Base-by-base conservation (phyloP, 2,113 vertebrate genomes). In the Tetrax tetrax region DNA sequence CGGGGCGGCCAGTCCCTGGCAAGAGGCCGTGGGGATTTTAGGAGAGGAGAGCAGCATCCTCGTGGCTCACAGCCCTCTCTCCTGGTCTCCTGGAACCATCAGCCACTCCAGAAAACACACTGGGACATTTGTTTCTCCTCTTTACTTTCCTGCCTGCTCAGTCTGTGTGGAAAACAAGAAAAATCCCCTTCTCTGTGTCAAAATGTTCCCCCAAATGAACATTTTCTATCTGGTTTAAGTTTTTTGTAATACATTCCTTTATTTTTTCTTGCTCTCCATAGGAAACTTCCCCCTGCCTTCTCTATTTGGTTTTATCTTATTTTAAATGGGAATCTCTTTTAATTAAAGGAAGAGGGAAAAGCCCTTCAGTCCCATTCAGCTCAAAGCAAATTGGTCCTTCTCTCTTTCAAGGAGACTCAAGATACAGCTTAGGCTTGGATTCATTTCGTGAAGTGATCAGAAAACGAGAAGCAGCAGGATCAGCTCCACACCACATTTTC, bases 271-370 rank as follows among this genome's bases (percentile, higher is more conserved):
- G 11, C 18, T 77, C 59, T 88, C 86, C 41, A 8, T 7, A 14
- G 68, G 60, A 92, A 28, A 83, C 27, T 83, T 70, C 48, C 35
- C 50, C 43, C 38, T 7, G 18, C 35, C 35, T 79, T 50, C 74
- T 53, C 82, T 63, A 7, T 53, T 66, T 66, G 28, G 16, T 63
- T 95, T 86, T 70, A 54, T 91, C 95, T 93, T 37, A 48, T 66
- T 74, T 89, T 86, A 65, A 83, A 80, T 83, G 54, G 45, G 86
- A 92, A 83, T 93, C 54, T 27, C 89, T 95, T 92, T 92, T 93
- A 95, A 96, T 95, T 97, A 95, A 92, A 86, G 38, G 25, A 64
- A 83, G 64, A 81, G 45, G 75, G 66, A 50, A 93, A 96, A 92
- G 71, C 83, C 86, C 93, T 95, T 77, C 71, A 61, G 94, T 70